These are phyloP conservation scores for Dunckerocampus dactyliophorus DNA, from an alignment of 2,113 vertebrate genomes.

Conservation along the genomic window DNA sequence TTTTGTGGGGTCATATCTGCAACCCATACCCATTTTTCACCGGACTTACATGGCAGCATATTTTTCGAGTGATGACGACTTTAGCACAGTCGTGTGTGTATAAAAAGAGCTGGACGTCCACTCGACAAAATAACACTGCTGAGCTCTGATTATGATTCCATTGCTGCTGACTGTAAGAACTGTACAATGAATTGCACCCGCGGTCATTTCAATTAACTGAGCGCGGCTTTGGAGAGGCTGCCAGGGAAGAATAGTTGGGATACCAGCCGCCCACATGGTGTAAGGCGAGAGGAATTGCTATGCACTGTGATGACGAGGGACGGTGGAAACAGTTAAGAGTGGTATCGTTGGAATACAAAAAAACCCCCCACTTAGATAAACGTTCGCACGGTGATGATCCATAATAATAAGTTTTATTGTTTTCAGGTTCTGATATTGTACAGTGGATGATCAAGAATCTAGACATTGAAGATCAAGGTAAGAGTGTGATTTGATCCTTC, in stretches of 20 bases:
- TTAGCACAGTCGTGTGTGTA: too few species aligned
- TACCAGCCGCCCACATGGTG: slow-evolving; percentile 58
- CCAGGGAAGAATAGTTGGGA: slow-evolving; percentile 53
- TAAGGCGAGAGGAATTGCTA: slow-evolving; percentile 41
- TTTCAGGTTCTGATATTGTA: slow-evolving; percentile 92
- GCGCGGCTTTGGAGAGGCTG: slow-evolving; percentile 37
- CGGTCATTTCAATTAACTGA: slow-evolving; percentile 57
- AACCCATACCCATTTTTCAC: too few species aligned
- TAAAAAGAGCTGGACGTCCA: too few species aligned
- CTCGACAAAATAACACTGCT: too few species aligned
- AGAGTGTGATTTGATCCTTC: not conserved
- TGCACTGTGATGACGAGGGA: slow-evolving; percentile 41
- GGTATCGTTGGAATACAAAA: slow-evolving; percentile 31
- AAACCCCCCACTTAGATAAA: too few species aligned
- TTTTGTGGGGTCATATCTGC: too few species aligned
- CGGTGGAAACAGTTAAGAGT: slow-evolving; percentile 24
- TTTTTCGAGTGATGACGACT: too few species aligned
- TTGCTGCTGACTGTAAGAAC: slow-evolving; percentile 28
- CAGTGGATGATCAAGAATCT: slow-evolving; percentile 97
- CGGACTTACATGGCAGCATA: too few species aligned
- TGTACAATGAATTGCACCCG: slow-evolving; percentile 23
- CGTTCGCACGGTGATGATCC: not conserved
- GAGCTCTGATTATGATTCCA: not conserved
- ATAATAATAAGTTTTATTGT: slow-evolving; percentile 52
- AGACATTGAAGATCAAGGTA: slow-evolving; percentile 97